Evolutionary conservation across 2,113 vertebrate species (phyloP).

Genomic region (Myrmecobius fasciatus): DNA sequence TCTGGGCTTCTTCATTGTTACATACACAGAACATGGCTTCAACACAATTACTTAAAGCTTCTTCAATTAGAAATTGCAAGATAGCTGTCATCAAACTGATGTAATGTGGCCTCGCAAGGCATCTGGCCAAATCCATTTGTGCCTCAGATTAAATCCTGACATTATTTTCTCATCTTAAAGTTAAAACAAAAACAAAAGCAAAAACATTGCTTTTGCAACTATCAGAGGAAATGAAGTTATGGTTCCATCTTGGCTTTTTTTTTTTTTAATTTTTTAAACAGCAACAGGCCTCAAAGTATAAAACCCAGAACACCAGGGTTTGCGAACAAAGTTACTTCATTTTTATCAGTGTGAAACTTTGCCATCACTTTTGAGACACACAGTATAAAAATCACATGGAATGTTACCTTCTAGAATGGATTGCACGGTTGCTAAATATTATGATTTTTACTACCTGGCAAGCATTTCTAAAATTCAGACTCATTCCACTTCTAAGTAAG

Average conservation of each 20-base stretch:
- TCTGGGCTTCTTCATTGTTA: slow-evolving; percentile 53
- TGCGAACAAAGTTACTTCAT: slow-evolving; percentile 45
- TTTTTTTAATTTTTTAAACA: slow-evolving; percentile 55
- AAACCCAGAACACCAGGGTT: slow-evolving; percentile 28
- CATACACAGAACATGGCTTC: slow-evolving; percentile 69
- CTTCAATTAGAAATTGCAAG: slow-evolving; percentile 77
- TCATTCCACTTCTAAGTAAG: slow-evolving; percentile 31
- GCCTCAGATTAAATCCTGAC: slow-evolving; percentile 60
- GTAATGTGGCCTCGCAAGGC: slow-evolving; percentile 44
- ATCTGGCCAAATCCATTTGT: slow-evolving; percentile 63
- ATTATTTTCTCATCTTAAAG: slow-evolving; percentile 64
- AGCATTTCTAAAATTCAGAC: slow-evolving; percentile 49
- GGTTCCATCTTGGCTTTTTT: slow-evolving; percentile 34
- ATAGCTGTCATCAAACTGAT: slow-evolving; percentile 71
- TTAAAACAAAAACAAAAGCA: not conserved
- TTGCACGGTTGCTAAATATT: slow-evolving; percentile 17
- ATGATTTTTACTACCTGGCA: slow-evolving; percentile 55
- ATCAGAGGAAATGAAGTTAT: slow-evolving; percentile 65
- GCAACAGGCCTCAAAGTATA: slow-evolving; percentile 54
- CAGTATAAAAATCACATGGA: slow-evolving; percentile 56
- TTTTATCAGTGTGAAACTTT: slow-evolving; percentile 55
- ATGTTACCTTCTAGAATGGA: slow-evolving; percentile 47
- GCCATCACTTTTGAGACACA: slow-evolving; percentile 46
- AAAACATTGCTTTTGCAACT: slow-evolving; percentile 62
- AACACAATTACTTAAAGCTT: slow-evolving; percentile 67